Percentiles rank a stretch among this genome's conserved stretches.
These are phyloP conservation scores for Siphlonurus alternatus DNA, from an alignment of 2,888 invertebrate species.

Conservation along the genomic window DNA sequence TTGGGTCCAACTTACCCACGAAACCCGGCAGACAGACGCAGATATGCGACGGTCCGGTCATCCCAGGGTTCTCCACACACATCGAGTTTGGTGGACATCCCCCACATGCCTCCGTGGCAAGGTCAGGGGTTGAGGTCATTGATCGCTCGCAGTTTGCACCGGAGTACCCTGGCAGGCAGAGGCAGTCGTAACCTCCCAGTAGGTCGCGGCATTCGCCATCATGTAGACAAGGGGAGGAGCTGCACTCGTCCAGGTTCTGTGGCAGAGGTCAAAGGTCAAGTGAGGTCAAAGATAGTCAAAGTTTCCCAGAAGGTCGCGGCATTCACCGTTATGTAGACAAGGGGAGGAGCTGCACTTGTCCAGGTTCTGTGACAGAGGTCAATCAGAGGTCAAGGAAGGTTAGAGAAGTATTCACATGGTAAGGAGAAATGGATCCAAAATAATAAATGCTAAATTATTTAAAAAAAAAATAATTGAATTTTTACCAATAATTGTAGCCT, in stretches of 20 bases:
- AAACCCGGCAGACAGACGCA: constrained; percentile 51
- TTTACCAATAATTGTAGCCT: too few species aligned
- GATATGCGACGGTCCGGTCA: constrained; percentile 21
- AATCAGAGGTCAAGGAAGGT: too few species aligned
- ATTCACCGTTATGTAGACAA: constrained; percentile 41
- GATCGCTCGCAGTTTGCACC: constrained; percentile 35
- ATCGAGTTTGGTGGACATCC: constrained; percentile 47
- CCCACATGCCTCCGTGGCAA: constrained; percentile 31
- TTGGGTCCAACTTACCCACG: constrained; percentile 36
- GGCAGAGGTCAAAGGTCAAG: too few species aligned
- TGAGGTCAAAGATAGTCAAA: constrained; percentile 38
- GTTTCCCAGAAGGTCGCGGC: constrained; percentile 36
- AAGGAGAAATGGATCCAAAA: too few species aligned
- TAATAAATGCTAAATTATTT: too few species aligned
- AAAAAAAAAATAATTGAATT: too few species aligned
- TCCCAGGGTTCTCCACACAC: constrained; percentile 36
- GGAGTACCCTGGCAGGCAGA: constrained; percentile 30
- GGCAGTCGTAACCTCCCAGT: constrained; percentile 35
- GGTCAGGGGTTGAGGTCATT: constrained; percentile 12
- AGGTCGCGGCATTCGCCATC: constrained; percentile 42
- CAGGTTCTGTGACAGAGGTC: constrained; percentile 48
- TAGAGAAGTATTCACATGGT: too few species aligned
- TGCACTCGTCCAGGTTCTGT: constrained; percentile 36
- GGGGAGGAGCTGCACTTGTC: constrained; percentile 73
- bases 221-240: constrained; percentile 40